Conservation (phyloP, 2,888 invertebrate genomes). For the Conchocele bisecta region DNA sequence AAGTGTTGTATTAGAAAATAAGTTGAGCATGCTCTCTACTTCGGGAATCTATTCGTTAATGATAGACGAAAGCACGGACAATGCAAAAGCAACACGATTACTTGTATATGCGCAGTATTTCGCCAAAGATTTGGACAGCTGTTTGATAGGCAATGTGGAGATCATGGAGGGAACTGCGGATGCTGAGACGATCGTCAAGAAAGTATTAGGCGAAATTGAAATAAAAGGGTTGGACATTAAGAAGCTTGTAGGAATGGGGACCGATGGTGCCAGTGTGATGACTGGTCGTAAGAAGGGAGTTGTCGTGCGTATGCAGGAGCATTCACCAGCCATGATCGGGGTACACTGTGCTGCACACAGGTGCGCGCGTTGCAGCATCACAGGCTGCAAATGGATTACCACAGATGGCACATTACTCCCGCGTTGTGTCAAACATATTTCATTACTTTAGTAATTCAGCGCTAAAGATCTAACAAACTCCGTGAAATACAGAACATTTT, state of each 20-base stretch:
- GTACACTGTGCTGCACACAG: slow-evolving; percentile 39
- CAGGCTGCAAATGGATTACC: slow-evolving; percentile 30
- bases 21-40: not conserved
- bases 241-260: slow-evolving; percentile 35
- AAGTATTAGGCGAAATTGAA: slow-evolving; percentile 21
- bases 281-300: slow-evolving; percentile 31
- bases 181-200: slow-evolving; percentile 21
- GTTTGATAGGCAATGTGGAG: slow-evolving; percentile 15
- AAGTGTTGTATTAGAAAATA: slow-evolving; percentile 16
- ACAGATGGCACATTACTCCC: slow-evolving; percentile 11
- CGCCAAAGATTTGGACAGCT: not conserved
- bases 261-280: slow-evolving; percentile 49
- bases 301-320: slow-evolving; percentile 12
- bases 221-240: slow-evolving; percentile 30
- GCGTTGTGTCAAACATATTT: slow-evolving; percentile 20
- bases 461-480: slow-evolving; percentile 37
- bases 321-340: slow-evolving; percentile 28
- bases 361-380: slow-evolving; percentile 30
- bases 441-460: slow-evolving; percentile 39
- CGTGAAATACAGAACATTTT: slow-evolving; percentile 33
- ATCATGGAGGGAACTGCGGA: slow-evolving; percentile 5
- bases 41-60: not conserved
- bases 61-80: slow-evolving; percentile 40
- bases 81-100: slow-evolving; percentile 18
- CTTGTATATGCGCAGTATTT: slow-evolving; percentile 33